These are phyloP conservation scores for Choloepus hoffmanni DNA, from an alignment of 2,113 vertebrate species.

Conservation along the genomic window DNA sequence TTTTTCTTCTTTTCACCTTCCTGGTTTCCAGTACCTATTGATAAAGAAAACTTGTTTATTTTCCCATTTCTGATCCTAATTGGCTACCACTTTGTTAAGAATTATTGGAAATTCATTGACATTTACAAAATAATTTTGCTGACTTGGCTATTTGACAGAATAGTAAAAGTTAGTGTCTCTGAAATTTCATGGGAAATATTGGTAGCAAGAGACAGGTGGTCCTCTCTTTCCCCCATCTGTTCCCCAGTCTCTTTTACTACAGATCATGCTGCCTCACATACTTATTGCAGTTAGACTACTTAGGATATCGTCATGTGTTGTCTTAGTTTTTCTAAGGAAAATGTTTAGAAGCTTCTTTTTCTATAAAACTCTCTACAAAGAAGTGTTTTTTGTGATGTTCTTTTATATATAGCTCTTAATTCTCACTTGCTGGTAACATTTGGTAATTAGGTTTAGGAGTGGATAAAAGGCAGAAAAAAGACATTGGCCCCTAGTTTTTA, in stretches of 20 bases:
- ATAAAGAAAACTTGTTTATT: neutral
- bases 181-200: neutral
- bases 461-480: neutral
- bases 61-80: neutral
- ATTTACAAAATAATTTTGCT: slow-evolving; percentile 36
- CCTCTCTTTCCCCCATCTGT: neutral
- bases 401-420: neutral
- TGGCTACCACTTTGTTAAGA: neutral
- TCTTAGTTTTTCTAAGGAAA: neutral
- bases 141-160: neutral
- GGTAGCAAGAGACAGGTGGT: neutral
- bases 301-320: neutral
- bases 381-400: neutral
- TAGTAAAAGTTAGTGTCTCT: neutral
- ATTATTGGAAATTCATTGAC: neutral
- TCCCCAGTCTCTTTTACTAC: neutral
- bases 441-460: neutral
- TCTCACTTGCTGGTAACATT: neutral
- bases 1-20: neutral
- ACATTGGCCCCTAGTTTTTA: neutral
- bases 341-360: neutral
- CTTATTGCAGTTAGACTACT: neutral
- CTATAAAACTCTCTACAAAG: neutral
- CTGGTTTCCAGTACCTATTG: neutral
- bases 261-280: neutral